These are phyloP conservation scores for Tanypteryx hageni DNA, from an alignment of 2,888 invertebrate genomes.

Conservation along the genomic window DNA sequence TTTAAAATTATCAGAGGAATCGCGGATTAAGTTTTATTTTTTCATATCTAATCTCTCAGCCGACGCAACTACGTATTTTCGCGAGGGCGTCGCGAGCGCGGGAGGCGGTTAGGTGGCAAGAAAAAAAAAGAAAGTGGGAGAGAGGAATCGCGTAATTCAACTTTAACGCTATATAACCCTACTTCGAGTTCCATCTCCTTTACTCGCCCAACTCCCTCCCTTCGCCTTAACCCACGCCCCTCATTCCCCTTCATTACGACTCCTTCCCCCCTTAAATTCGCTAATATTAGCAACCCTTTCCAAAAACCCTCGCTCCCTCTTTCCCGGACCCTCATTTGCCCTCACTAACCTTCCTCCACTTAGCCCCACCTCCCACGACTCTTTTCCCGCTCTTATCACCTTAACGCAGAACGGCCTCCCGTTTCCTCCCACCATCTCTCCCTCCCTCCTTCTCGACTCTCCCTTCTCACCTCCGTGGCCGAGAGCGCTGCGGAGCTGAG, in stretches of 20 bases:
- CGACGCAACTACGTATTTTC: no score
- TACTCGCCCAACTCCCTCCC: neutral
- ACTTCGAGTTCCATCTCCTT: neutral
- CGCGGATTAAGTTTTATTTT: no score
- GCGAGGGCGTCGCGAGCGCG: no score
- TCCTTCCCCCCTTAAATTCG: conserved; percentile 3
- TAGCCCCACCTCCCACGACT: neutral
- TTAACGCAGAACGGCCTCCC: neutral
- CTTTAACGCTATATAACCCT: neutral
- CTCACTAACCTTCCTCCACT: conserved; percentile 21
- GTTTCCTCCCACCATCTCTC: neutral
- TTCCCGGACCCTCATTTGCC: conserved; percentile 24
- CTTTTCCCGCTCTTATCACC: neutral
- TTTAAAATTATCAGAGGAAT: no score
- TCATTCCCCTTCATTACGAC: neutral
- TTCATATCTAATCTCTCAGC: no score
- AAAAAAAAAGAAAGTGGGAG: neutral
- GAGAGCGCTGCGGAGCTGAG: neutral
- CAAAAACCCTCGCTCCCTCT: neutral
- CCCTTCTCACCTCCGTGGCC: neutral
- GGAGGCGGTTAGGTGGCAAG: no score
- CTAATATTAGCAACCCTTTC: conserved; percentile 34
- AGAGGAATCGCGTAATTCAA: neutral
- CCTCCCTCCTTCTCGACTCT: neutral
- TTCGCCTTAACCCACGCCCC: neutral